These are phyloP conservation scores for Tolypeutes matacus DNA, from an alignment of 2,797 vertebrate genomes.

Conservation along the genomic window DNA sequence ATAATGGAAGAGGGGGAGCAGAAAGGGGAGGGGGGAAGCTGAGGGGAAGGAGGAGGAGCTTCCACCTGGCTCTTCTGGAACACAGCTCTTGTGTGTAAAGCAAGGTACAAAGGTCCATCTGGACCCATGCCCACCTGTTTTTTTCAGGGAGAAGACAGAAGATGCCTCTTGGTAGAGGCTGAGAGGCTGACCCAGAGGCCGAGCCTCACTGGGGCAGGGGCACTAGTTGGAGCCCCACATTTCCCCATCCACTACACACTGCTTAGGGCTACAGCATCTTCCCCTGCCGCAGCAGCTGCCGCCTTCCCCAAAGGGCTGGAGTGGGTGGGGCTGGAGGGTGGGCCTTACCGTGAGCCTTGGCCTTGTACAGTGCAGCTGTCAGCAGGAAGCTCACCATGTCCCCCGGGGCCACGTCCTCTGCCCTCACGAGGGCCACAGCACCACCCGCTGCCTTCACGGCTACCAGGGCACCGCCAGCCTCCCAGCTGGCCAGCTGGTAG, in stretches of 20 bases:
- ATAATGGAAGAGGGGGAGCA: neutral
- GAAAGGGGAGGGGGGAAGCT: no score
- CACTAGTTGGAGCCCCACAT: neutral
- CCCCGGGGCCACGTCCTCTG: slow-evolving; percentile 81
- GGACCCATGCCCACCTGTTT: neutral
- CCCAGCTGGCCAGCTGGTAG: slow-evolving; percentile 91
- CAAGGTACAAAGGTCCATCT: neutral
- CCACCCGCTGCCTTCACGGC: slow-evolving; percentile 86
- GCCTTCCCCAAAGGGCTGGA: neutral
- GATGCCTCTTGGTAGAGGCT: neutral
- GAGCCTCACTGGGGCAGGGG: neutral
- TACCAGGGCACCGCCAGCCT: slow-evolving; percentile 87
- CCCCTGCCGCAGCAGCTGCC: neutral
- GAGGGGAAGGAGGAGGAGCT: accelerated
- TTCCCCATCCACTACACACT: neutral
- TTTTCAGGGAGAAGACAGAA: neutral
- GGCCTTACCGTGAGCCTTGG: slow-evolving; percentile 93
- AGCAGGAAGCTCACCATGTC: slow-evolving; percentile 93
- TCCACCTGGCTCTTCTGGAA: neutral
- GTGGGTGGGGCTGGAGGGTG: slow-evolving; percentile 87
- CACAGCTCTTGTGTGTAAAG: neutral
- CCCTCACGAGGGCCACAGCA: slow-evolving; percentile 87
- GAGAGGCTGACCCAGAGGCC: neutral
- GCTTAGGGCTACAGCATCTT: neutral
- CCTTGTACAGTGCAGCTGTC: slow-evolving; percentile 94